Conservation (phyloP, 2,888 invertebrate genomes). For the Dicyrtoma fusca region DNA sequence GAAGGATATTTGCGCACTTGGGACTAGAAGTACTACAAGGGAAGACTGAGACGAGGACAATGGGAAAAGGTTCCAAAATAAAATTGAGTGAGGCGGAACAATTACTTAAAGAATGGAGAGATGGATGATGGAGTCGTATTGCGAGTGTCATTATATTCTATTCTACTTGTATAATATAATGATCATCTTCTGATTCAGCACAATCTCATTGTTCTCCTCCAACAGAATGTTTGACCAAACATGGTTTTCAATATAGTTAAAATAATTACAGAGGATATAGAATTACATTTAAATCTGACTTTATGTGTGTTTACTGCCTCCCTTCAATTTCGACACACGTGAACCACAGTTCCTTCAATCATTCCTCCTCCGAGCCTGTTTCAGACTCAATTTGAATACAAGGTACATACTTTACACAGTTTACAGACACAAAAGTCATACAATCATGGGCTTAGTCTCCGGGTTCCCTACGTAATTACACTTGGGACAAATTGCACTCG, state of each 20-base stretch:
- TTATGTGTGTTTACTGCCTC: too few relatives aligned
- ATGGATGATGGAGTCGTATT: slow-evolving; percentile 13
- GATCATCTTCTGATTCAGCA: slow-evolving; percentile 32
- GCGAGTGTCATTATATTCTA: slow-evolving; percentile 27
- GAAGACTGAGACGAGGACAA: slow-evolving; percentile 14
- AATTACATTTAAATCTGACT: slow-evolving; percentile 3
- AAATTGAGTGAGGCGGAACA: slow-evolving; percentile 30
- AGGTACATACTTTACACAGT: too few relatives aligned
- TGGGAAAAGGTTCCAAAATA: slow-evolving; percentile 5
- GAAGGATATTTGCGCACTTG: too few relatives aligned
- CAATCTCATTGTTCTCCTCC: slow-evolving; percentile 22
- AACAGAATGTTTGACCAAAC: slow-evolving; percentile 26
- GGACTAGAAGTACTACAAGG: too few relatives aligned
- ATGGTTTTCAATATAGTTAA: slow-evolving; percentile 31
- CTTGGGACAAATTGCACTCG: slow-evolving; percentile 23
- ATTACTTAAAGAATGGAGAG: slow-evolving; percentile 17
- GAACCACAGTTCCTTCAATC: too few relatives aligned
- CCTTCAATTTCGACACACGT: too few relatives aligned
- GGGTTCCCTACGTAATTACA: slow-evolving; percentile 3
- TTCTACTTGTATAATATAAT: slow-evolving; percentile 20
- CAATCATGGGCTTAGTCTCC: background rate
- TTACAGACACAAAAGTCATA: background rate
- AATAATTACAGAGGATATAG: slow-evolving; percentile 28
- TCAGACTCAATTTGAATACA: too few relatives aligned
- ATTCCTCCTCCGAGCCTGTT: too few relatives aligned